Evolutionary conservation across 1,140 invertebrate genomes (phyloP), one percentile per base, ranked within the genome.

Genomic region (Drosophila sproati): DNA sequence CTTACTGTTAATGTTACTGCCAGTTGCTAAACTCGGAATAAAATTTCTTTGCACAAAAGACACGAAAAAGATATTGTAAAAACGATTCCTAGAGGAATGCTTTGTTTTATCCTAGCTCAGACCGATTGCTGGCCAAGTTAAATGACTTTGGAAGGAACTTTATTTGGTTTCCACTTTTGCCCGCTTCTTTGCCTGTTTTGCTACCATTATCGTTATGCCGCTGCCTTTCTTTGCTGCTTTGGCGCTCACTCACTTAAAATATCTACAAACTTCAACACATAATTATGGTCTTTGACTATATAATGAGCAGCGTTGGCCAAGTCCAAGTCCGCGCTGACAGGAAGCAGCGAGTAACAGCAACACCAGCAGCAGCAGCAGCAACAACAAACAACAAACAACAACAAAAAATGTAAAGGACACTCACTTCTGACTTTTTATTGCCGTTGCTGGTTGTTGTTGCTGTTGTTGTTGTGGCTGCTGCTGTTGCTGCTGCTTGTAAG

Each of bases 241-340:
- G 29, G 60, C 57, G 67, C 66, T 74, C 66, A 56, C 68, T 70
- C 63, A 69, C 71, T 78, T 87, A 66, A 78, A 78, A 73, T 71
- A 76, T 81, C 81, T 87, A 87, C 72, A 82, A 88, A 90, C 86
- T 89, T 89, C 85, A 89, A 82, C 86, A 89, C 85, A 90, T 89
- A 89, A 89, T 89, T 89, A 89, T 89, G 86, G 85, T 89, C 85
- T 89, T 89, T 89, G 85, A 90, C 85, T 89, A 81, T 90, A 89
- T 89, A 89, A 89, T 89, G 85, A 89, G 85, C 76, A 77, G 66
- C 85, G 77, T 82, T 80, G 78, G 75, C 78, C 75, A 68, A 78
- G 78, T 73, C 67, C 82, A 68, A 88, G 72, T 71, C 69, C 72
- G 69, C 67, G 74, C 54, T 75, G 80, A 77, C 85, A 86, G 80